Evolutionary conservation across 2,888 invertebrate species (phyloP).

Genomic region (Hydropsyche betteni): DNA sequence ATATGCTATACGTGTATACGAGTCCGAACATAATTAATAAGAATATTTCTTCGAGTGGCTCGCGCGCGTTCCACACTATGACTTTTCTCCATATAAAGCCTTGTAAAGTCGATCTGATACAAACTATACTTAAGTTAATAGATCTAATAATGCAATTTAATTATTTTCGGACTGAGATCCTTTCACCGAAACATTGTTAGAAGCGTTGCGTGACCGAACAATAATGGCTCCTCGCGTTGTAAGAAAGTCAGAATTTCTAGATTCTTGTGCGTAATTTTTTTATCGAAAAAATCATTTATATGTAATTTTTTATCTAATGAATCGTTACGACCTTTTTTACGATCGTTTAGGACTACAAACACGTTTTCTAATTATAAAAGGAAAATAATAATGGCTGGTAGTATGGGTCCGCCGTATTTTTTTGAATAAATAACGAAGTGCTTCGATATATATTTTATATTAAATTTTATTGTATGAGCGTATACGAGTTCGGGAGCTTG

Average conservation of each 20-base stretch:
- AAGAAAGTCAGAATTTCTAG: not conserved
- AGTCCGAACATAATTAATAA: conserved; percentile 22
- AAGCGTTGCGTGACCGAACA: conserved; percentile 21
- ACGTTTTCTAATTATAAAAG: conserved; percentile 44
- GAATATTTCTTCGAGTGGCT: conserved; percentile 1
- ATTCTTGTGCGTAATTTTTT: not conserved
- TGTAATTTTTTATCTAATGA: too few species aligned
- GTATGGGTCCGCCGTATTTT: conserved; percentile 29
- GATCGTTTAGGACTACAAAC: conserved; percentile 41
- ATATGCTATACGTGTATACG: conserved; percentile 2
- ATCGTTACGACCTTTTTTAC: conserved; percentile 23
- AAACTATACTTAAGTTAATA: conserved; percentile 8
- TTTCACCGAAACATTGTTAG: conserved; percentile 15
- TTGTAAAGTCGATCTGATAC: not conserved
- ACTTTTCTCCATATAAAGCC: not conserved
- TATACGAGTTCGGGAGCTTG: not conserved
- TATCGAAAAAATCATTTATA: too few species aligned
- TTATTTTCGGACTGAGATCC: conserved; percentile 14
- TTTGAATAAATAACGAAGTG: conserved; percentile 40
- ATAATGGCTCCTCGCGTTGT: not conserved
- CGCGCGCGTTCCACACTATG: not conserved
- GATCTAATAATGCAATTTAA: conserved; percentile 16
- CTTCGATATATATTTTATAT: conserved; percentile 21
- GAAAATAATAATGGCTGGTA: conserved; percentile 31
- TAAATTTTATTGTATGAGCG: not conserved